Conservation (phyloP, 2,888 invertebrate species). For the Vandiemenella viatica region DNA sequence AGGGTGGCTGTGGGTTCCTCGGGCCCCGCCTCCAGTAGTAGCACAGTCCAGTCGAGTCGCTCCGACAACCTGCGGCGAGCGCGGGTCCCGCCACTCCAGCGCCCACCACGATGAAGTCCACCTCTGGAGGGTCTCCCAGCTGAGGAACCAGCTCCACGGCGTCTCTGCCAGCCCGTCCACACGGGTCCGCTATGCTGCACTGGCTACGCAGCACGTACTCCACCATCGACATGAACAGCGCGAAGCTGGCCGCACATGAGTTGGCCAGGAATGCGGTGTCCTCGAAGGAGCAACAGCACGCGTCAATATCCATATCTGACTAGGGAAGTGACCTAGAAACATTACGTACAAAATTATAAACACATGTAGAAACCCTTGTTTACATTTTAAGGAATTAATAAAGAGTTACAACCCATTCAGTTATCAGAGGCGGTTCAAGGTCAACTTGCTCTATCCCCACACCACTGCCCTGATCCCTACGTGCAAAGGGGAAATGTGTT, state of each 20-base stretch:
- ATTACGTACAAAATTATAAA: too few species aligned
- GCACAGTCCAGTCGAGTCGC: conserved; percentile 24
- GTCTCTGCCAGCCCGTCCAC: conserved; percentile 16
- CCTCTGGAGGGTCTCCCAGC: conserved; percentile 17
- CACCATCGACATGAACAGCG: conserved; percentile 21
- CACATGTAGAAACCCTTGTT: too few species aligned
- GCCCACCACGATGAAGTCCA: conserved; percentile 25
- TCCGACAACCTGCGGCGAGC: conserved; percentile 33
- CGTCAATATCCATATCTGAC: neutral
- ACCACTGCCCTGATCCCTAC: too few species aligned
- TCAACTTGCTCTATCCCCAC: too few species aligned
- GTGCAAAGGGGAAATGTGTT: too few species aligned
- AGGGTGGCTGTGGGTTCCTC: conserved; percentile 30
- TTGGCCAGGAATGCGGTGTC: conserved; percentile 19
- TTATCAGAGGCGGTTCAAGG: too few species aligned
- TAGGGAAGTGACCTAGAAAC: too few species aligned
- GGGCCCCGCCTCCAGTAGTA: conserved; percentile 25
- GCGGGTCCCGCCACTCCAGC: conserved; percentile 33
- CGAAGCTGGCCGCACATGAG: conserved; percentile 18
- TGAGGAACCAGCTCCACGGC: neutral
- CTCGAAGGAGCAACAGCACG: conserved; percentile 18
- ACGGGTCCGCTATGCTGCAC: conserved; percentile 21
- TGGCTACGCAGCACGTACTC: conserved; percentile 20
- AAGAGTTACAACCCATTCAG: too few species aligned
- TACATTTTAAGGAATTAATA: too few species aligned